Base-by-base conservation (phyloP, 2,888 invertebrate genomes). In the Heterodera filipjevi region DNA sequence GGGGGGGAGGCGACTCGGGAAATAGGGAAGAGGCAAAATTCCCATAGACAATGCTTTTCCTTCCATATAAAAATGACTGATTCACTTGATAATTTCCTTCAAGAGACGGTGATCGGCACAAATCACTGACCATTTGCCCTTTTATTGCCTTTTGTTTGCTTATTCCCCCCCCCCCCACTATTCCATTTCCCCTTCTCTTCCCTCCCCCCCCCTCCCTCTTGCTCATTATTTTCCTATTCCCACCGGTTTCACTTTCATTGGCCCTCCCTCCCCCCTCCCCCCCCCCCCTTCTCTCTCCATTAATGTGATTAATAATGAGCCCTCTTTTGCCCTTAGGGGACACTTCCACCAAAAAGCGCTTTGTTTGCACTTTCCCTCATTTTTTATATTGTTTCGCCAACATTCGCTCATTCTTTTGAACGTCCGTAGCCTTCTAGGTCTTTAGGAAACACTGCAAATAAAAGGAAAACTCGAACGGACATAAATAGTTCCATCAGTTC, bases 221-320 rank as follows among this genome's bases (percentile, higher is more conserved):
- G n/a, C n/a, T 27, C 59, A 3, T n/a, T 0, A 3, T 27, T 27
- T 27, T 27, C n/a, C 22, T 12, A n/a, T 59, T 59, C 59, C n/a
- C 59, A 59, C 59, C 53, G 22, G 59, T 59, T 27, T 59, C 59
- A 59, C n/a, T 59, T 59, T 59, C 19, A 27, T 12, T 44, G 44
- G 44, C 44, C 22, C 19, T 22, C 59, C 16, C 27, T n/a, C n/a
- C 46, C 46, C 19, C 46, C 19, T 16, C n/a, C 27, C 8, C n/a
- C n/a, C n/a, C 59, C n/a, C n/a, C 3, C 3, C 16, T 16, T 49
- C n/a, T 22, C 59, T n/a, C 22, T n/a, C 59, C n/a, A 59, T 59
- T 59, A 59, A 59, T 59, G 59, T 6, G 59, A 59, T 59, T 59
- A 59, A 59, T 59, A 59, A 59, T 59, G 59, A 59, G 27, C n/a